Percentiles rank a stretch among this genome's conserved stretches.
phyloP scores from a whole-genome alignment of 1,140 invertebrate species.

The Centruroides vittatus region DNA sequence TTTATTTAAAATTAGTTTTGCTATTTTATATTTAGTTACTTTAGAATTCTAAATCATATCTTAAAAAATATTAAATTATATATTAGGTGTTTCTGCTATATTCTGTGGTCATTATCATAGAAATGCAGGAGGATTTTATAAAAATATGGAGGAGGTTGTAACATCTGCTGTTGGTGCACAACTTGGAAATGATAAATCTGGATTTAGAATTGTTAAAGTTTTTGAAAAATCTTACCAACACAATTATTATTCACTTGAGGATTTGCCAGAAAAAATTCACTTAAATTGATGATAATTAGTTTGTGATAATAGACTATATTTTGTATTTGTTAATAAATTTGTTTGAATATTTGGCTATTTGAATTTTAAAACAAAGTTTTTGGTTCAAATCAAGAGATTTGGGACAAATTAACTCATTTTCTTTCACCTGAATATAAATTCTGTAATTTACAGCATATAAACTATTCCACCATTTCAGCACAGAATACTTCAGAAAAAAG shows the following conservation, averaged over 20 bases:
- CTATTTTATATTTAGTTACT: too few species aligned
- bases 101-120: constrained; percentile 43
- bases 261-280: constrained; percentile 5
- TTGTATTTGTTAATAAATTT: not conserved
- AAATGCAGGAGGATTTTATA: constrained; percentile 36
- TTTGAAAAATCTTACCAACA: constrained; percentile 26
- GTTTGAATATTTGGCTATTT: too few species aligned
- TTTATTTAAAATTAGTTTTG: too few species aligned
- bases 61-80: too few species aligned
- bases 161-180: constrained; percentile 40
- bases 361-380: too few species aligned
- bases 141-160: constrained; percentile 34
- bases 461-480: too few species aligned
- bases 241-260: constrained; percentile 22
- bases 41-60: too few species aligned
- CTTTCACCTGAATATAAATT: too few species aligned
- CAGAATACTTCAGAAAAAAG: too few species aligned
- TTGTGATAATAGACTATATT: not conserved
- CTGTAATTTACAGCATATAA: too few species aligned
- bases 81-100: constrained; percentile 32
- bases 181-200: constrained; percentile 28
- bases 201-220: constrained; percentile 34
- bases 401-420: too few species aligned
- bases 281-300: not conserved
- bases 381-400: too few species aligned